Base-by-base conservation (phyloP, 2,113 vertebrate genomes). In the Geococcyx californianus region DNA sequence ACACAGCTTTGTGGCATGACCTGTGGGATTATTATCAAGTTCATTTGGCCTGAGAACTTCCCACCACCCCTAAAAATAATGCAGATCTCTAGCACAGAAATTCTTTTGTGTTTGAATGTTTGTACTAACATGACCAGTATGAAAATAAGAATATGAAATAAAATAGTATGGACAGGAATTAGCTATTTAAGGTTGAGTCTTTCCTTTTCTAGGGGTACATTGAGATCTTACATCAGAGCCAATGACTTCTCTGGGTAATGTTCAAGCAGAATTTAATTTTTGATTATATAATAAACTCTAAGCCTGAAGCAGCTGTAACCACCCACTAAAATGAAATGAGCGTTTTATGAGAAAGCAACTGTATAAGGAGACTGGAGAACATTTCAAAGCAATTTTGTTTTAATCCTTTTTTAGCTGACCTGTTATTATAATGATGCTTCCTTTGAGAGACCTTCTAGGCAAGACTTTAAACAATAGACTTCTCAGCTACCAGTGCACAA, bases 141-240 rank as follows among this genome's bases (percentile, higher is more conserved):
- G 78, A 95, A 95, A 97, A 87, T 73, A 95, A 94, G 40, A 64
- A 33, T 47, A 44, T 34, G 74, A 86, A 93, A 92, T 89, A 77
- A 89, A 97, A 74, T 63, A 96, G 42, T 73, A 88, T 77, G 79
- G 62, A 38, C 5, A 25, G 23, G 11, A 54, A 95, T 94, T 92
- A 96, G 73, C 81, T 91, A 38, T 84, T 90, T 74, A 58, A 79
- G 75, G 63, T 13, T 11, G 51, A 74, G 34, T 92, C 2, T 76
- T 96, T 87, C 20, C 31, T 52, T 87, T 70, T 75, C 33, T 11
- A 49, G 29, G 47, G 28, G 25, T 85, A 34, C 26, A 36, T 29
- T 68, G 81, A 93, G 38, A n/a, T 81, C 47, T 64, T 72, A 44
- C 10, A 2, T 17, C 28, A 33, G 11, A 74, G 11, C 38, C 44